Conservation (phyloP, 2,113 vertebrate species). For the Ochotona princeps region DNA sequence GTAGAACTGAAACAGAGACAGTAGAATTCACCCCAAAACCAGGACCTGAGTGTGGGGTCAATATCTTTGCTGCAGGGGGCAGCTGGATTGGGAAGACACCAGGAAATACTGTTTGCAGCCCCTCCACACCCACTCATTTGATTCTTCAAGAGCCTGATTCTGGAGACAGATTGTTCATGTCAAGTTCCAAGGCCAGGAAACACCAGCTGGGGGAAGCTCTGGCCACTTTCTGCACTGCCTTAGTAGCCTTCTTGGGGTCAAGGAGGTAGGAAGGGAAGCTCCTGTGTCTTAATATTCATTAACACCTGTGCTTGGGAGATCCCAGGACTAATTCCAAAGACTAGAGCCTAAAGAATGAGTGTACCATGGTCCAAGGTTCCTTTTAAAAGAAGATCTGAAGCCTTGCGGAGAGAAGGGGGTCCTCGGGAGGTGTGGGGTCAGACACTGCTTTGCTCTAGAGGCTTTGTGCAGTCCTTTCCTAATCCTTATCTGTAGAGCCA, state of each 20-base stretch:
- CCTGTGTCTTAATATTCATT: conserved; percentile 15
- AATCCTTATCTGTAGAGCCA: conserved; percentile 76
- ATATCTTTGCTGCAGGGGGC: not conserved
- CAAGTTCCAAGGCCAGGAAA: not conserved
- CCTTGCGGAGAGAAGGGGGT: not conserved
- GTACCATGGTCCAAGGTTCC: not conserved
- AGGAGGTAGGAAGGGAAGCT: not conserved
- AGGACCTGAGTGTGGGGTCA: not conserved
- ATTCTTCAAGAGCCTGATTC: not conserved
- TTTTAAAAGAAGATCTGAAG: not conserved
- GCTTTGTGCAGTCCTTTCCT: not conserved
- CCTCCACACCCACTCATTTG: no score
- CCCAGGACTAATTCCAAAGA: conserved; percentile 38
- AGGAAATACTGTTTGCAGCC: not conserved
- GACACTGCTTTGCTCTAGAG: not conserved
- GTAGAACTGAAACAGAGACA: not conserved
- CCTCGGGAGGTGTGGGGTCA: not conserved
- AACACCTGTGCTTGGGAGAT: conserved; percentile 38
- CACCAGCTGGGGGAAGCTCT: not conserved
- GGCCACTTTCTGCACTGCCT: not conserved
- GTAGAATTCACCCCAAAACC: not conserved
- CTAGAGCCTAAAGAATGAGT: not conserved
- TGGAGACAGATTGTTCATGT: not conserved
- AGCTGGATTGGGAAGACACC: not conserved
- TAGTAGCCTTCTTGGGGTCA: not conserved